Conservation (phyloP, 2,113 vertebrate species). For the Spermophilus dauricus region DNA sequence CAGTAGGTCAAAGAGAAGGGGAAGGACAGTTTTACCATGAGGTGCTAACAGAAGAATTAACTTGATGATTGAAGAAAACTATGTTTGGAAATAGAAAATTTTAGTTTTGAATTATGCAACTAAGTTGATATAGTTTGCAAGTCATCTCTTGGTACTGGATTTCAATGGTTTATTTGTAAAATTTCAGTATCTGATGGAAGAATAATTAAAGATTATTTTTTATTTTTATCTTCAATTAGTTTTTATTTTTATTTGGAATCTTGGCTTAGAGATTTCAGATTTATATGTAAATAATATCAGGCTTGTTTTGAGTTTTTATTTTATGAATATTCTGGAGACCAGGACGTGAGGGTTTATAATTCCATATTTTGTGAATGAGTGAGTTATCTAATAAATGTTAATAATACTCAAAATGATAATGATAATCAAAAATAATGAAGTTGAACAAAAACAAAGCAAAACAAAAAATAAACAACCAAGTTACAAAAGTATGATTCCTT, state of each 20-base stretch:
- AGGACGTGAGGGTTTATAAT: neutral
- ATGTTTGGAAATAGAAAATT: neutral
- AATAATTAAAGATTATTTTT: neutral
- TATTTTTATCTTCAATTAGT: neutral
- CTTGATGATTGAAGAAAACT: neutral
- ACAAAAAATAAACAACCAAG: neutral
- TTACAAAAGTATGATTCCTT: neutral
- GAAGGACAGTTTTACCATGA: neutral
- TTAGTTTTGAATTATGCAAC: neutral
- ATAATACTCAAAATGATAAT: constrained; percentile 17
- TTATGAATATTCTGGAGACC: constrained; percentile 5
- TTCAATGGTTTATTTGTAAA: constrained; percentile 20
- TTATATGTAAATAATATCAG: neutral
- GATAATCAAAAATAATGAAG: neutral
- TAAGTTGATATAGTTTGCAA: neutral
- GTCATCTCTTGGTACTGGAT: neutral
- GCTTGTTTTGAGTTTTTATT: neutral
- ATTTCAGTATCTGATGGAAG: neutral
- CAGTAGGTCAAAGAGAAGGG: neutral
- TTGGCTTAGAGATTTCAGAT: neutral
- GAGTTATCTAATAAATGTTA: neutral
- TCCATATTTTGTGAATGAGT: neutral
- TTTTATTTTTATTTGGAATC: neutral
- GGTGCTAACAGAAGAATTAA: neutral
- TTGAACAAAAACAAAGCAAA: neutral